Percentiles rank a stretch among this genome's conserved stretches.
Conservation (phyloP, 2,888 invertebrate genomes). For the Clunio marinus region DNA sequence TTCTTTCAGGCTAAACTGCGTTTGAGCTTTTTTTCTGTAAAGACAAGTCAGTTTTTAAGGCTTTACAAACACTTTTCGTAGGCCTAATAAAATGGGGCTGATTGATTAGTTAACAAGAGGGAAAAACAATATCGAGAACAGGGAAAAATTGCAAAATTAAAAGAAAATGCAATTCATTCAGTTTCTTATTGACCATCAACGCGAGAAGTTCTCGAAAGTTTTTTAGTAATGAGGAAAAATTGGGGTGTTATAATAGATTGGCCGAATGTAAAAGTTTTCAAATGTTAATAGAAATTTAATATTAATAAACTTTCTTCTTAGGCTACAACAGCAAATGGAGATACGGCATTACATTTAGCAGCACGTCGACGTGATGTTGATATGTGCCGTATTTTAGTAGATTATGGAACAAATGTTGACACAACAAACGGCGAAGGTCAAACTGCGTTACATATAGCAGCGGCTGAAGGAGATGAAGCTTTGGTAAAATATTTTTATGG, state of each 20-base stretch:
- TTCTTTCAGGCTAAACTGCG: too few species aligned
- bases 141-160: too few species aligned
- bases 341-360: slow-evolving; percentile 92
- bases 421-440: slow-evolving; percentile 91
- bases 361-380: slow-evolving; percentile 89
- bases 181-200: slow-evolving; percentile 11
- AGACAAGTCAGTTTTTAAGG: background rate
- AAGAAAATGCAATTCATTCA: background rate
- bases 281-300: background rate
- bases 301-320: slow-evolving; percentile 44
- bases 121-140: too few species aligned
- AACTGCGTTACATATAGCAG: slow-evolving; percentile 91
- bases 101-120: background rate
- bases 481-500: slow-evolving; percentile 94
- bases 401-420: slow-evolving; percentile 88
- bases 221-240: slow-evolving; percentile 23
- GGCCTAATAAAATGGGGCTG: slow-evolving; percentile 3
- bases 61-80: background rate
- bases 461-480: slow-evolving; percentile 91
- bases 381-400: slow-evolving; percentile 86
- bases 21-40: background rate
- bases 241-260: slow-evolving; percentile 36
- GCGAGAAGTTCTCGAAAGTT: background rate
- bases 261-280: slow-evolving; percentile 29
- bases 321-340: slow-evolving; percentile 79